Percentiles rank a stretch among this genome's conserved stretches.
These are phyloP conservation scores for Stenodera caucasica DNA, from an alignment of 2,888 invertebrate species.

Conservation along the genomic window DNA sequence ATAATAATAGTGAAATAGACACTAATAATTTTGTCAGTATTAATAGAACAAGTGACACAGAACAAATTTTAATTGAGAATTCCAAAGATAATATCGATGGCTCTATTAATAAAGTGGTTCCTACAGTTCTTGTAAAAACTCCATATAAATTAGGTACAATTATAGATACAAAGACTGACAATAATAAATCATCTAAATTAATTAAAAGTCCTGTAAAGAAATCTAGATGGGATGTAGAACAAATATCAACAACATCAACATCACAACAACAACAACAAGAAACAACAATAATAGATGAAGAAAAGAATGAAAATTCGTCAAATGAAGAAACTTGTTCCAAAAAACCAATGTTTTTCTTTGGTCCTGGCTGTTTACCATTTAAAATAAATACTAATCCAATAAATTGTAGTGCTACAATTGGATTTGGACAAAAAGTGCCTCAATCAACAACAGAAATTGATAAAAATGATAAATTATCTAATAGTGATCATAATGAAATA, in stretches of 20 bases:
- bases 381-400: constrained; percentile 43
- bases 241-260: constrained; percentile 37
- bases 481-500: not conserved
- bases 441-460: constrained; percentile 12
- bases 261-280: constrained; percentile 37
- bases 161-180: constrained; percentile 46
- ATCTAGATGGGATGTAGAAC: constrained; percentile 58
- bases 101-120: constrained; percentile 34
- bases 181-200: constrained; percentile 31
- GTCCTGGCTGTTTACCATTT: constrained; percentile 56
- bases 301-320: constrained; percentile 38
- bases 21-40: constrained; percentile 24
- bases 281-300: too few species aligned
- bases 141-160: constrained; percentile 44
- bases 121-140: constrained; percentile 34
- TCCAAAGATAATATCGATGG: constrained; percentile 26
- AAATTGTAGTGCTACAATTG: constrained; percentile 26
- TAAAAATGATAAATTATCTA: constrained; percentile 12
- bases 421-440: constrained; percentile 32
- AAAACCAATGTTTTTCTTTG: constrained; percentile 56
- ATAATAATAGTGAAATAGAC: constrained; percentile 23
- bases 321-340: constrained; percentile 48
- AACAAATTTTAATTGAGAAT: constrained; percentile 11
- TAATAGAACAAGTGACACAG: constrained; percentile 41
- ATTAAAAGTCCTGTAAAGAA: constrained; percentile 44